Base-by-base conservation (phyloP, 2,888 invertebrate species). In the Synanthedon formicaeformis region DNA sequence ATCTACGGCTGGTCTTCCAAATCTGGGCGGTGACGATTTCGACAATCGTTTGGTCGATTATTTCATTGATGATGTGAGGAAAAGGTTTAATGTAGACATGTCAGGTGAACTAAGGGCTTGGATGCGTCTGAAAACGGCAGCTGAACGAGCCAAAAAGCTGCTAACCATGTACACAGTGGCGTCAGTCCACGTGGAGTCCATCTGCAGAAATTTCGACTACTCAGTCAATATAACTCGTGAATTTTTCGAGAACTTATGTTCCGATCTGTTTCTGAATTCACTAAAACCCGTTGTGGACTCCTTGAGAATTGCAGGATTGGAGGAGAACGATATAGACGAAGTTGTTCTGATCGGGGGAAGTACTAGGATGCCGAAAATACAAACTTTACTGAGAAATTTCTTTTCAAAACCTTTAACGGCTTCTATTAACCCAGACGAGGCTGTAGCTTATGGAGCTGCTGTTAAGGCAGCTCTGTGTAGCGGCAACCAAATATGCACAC, bases 1-100 rank as follows among this genome's bases (percentile, higher is more conserved):
- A 53, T 65, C 78, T 0, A 79, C 78, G 0, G 69, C 75, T 0
- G 80, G 81, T 0, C 76, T 75, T 49, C 71, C 74, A 0, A 62
- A 71, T 16, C 56, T 82, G 0, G 82, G 83, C 0, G 83, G 83
- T 0, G 80, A 81, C 23, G 81, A 83, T 49, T 84, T 82, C n/a
- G 81, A 84, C 41, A 76, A 75, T 27, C 68, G 81, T 50, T 60
- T 83, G 2, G 77, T 80, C 0, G 73, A 74, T 0, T 79, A 73
- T 55, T 78, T 81, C 50, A 69, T 70, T 23, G 75, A 80, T 50
- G 82, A 82, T 54, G 77, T 82, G 41, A 62, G 68, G 2, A 81
- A 76, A 40, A 67, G 60, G 5, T 73, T 63, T 55, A 63, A 69
- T 5, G 65, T 57, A n/a, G 72, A 78, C 10, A 58, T 82, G 1